A percentile compares a stretch with the other conserved stretches of the same genome.
Evolutionary conservation across 2,888 invertebrate genomes (phyloP).

Genomic region (Sminthurides aquaticus): DNA sequence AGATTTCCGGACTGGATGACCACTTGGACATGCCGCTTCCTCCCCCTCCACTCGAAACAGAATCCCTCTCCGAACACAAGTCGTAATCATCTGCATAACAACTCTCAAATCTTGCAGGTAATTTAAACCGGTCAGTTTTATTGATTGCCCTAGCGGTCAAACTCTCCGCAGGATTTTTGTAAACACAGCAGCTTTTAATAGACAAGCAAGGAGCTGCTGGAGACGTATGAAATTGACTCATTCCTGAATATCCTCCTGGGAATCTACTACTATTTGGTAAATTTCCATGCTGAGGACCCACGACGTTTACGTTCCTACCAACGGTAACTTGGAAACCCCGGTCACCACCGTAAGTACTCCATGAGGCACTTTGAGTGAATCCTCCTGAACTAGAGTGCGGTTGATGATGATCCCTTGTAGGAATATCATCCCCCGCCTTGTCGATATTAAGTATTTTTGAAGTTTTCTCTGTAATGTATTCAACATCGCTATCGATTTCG

Average conservation of each 20-base stretch:
- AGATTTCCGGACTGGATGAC: constrained; percentile 41
- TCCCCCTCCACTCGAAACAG: constrained; percentile 3
- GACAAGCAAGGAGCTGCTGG: not conserved
- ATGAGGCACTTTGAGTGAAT: too few species aligned
- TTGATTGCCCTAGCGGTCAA: not conserved
- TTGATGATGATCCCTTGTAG: not conserved
- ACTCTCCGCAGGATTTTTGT: constrained; percentile 10
- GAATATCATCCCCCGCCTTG: not conserved
- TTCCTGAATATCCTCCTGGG: too few species aligned
- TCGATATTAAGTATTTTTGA: constrained; percentile 25
- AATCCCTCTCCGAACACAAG: constrained; percentile 14
- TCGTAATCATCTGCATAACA: constrained; percentile 16
- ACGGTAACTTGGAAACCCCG: too few species aligned
- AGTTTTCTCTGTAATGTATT: constrained; percentile 33
- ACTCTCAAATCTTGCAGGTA: constrained; percentile 5
- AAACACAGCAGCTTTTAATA: constrained; percentile 6
- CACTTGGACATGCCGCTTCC: constrained; percentile 32
- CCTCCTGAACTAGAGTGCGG: not conserved
- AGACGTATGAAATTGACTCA: not conserved
- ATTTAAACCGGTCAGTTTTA: not conserved
- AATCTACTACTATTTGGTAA: too few species aligned
- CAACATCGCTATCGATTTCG: constrained; percentile 34
- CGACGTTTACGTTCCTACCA: too few species aligned
- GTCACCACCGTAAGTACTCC: too few species aligned
- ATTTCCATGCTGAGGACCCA: too few species aligned